Evolutionary conservation across 23 tunicate species (phyloP).

Genomic region (Oikopleura dioica): DNA sequence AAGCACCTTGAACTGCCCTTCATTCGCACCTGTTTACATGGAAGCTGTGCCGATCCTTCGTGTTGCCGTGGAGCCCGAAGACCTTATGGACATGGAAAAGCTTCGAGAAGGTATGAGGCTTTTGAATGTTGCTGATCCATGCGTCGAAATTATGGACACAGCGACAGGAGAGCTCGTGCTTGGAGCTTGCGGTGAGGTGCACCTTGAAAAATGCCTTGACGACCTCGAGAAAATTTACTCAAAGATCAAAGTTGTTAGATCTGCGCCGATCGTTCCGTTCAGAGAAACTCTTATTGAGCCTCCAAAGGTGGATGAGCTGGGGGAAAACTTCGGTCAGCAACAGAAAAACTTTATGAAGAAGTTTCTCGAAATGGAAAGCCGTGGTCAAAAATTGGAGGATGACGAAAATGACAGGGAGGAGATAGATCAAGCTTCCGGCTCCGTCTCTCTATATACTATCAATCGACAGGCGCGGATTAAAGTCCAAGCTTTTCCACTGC

Average conservation of each 20-base stretch:
- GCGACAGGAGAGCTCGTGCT: slow-evolving; percentile 95
- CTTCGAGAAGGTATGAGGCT: slow-evolving; percentile 48
- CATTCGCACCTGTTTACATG: slow-evolving; percentile 42
- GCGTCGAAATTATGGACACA: slow-evolving; percentile 65
- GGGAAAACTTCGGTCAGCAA: slow-evolving; percentile 64
- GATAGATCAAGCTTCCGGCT: too few species aligned
- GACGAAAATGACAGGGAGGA: too few species aligned
- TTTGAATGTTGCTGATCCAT: slow-evolving; percentile 83
- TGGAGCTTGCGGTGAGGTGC: slow-evolving; percentile 82
- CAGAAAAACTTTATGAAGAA: slow-evolving; percentile 68
- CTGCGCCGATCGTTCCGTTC: slow-evolving; percentile 74
- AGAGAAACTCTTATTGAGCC: slow-evolving; percentile 77
- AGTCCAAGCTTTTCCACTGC: slow-evolving; percentile 50
- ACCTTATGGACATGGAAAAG: slow-evolving; percentile 39
- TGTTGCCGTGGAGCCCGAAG: slow-evolving; percentile 81
- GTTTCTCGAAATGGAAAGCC: too few species aligned
- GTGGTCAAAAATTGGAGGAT: too few species aligned
- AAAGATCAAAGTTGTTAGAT: slow-evolving; percentile 43
- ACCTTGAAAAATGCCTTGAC: slow-evolving; percentile 67
- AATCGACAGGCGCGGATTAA: not conserved
- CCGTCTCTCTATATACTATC: not conserved
- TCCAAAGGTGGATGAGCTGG: slow-evolving; percentile 80
- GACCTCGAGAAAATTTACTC: slow-evolving; percentile 43
- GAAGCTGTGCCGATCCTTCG: slow-evolving; percentile 74
- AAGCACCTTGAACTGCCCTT: slow-evolving; percentile 47